These are phyloP conservation scores for Mythimna albipuncta DNA, from an alignment of 2,888 invertebrate genomes.

Conservation along the genomic window DNA sequence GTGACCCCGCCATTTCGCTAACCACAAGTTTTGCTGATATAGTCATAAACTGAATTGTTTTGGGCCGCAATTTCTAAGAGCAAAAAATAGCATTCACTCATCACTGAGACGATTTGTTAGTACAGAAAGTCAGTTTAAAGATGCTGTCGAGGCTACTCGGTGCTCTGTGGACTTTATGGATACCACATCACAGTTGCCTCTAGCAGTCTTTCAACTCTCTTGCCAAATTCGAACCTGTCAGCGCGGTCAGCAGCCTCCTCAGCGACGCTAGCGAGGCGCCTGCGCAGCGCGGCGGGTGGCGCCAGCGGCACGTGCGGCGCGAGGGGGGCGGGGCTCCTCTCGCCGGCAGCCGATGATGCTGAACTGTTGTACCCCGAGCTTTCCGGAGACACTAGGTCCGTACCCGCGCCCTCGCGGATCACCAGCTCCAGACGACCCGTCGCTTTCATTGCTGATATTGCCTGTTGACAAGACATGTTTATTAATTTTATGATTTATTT, in stretches of 20 bases:
- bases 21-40: neutral
- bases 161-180: neutral
- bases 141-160: too few relatives aligned
- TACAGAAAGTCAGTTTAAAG: neutral
- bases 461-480: constrained; percentile 85
- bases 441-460: constrained; percentile 95
- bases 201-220: neutral
- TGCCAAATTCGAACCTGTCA: constrained; percentile 81
- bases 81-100: neutral
- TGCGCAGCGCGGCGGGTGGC: constrained; percentile 92
- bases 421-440: constrained; percentile 94
- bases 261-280: constrained; percentile 93
- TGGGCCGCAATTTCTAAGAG: neutral
- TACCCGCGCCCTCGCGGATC: constrained; percentile 94
- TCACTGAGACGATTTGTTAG: neutral
- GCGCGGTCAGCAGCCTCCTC: constrained; percentile 93
- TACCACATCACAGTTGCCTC: neutral
- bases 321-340: constrained; percentile 92
- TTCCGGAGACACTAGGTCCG: constrained; percentile 95
- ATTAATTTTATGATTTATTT: neutral
- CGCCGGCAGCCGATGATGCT: constrained; percentile 94
- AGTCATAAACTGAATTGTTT: neutral
- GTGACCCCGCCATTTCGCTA: neutral
- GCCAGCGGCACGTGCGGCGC: constrained; percentile 76
- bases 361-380: constrained; percentile 96